Evolutionary conservation across 1,140 invertebrate genomes (phyloP).

Genomic region (Mya arenaria): DNA sequence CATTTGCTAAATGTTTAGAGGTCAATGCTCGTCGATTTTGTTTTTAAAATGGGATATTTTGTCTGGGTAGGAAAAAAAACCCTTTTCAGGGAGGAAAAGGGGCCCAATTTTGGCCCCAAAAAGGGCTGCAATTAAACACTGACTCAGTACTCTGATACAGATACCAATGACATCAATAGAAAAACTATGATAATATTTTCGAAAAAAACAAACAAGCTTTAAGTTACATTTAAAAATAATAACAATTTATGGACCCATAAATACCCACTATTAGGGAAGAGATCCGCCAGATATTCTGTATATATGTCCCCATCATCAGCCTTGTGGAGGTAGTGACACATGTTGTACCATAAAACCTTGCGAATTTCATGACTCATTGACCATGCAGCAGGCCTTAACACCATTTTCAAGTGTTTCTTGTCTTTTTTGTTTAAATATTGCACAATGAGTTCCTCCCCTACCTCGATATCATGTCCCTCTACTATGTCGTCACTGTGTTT

Average conservation of each 20-base stretch:
- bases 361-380: conserved; percentile 56
- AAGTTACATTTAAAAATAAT: no score
- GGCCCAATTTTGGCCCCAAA: no score
- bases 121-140: no score
- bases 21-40: no score
- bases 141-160: no score
- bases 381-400: conserved; percentile 22
- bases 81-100: no score
- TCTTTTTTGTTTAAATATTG: conserved; percentile 36
- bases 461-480: not conserved
- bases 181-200: no score
- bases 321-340: conserved; percentile 64
- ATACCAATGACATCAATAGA: no score
- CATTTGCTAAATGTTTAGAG: no score
- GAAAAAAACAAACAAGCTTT: no score
- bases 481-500: not conserved
- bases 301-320: conserved; percentile 60
- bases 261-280: conserved; percentile 60
- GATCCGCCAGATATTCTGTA: conserved; percentile 59
- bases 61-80: no score
- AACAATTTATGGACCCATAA: not conserved
- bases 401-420: conserved; percentile 20
- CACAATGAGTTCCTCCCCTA: not conserved
- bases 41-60: no score
- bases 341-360: conserved; percentile 60